Evolutionary conservation across 2,888 invertebrate genomes (phyloP), one percentile per base, ranked within the genome.

Genomic region (Adelphocoris suturalis): DNA sequence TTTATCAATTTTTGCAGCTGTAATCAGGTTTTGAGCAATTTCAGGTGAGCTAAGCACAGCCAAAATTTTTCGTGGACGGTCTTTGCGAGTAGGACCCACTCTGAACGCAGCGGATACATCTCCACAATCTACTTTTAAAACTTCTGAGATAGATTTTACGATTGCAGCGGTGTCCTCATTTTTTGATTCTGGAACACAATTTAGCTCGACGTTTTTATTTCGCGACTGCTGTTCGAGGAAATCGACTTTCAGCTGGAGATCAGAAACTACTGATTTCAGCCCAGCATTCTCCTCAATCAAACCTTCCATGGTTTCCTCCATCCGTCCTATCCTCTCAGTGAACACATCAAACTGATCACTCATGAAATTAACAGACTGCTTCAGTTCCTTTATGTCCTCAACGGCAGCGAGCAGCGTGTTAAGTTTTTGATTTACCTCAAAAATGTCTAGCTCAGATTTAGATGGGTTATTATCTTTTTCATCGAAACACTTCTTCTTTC

Each of bases 21-120:
- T 75, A 23, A 75, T 19, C 75, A 75, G 27, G 23, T 75, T 75
- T 23, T 75, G 19, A 23, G 27, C 75, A 75, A 23, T 27, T 23
- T 75, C 75, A 27, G 75, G 27, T 5, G 75, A 75, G 14, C 75
- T 75, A 14, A 75, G 14, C 75, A 75, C 75, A 23, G 75, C 75
- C 75, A 75, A 75, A 14, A 75, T 75, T 75, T 75, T 75, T 27
- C 75, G 75, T 27, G 75, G 75, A n/a, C n/a, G n/a, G n/a, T n/a
- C n/a, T n/a, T n/a, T n/a, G n/a, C n/a, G n/a, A n/a, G n/a, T n/a
- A n/a, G 80, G 37, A 27, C 80, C 80, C 23, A 80, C 80, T 23
- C 80, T 80, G 27, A 80, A 80, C 28, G 80, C 80, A 7, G 80
- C 80, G n/a, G 37, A 46, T 37, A 80, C 80, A 16, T 80, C 80